Conservation (phyloP, 2,113 vertebrate genomes). For the Oncorhynchus nerka region DNA sequence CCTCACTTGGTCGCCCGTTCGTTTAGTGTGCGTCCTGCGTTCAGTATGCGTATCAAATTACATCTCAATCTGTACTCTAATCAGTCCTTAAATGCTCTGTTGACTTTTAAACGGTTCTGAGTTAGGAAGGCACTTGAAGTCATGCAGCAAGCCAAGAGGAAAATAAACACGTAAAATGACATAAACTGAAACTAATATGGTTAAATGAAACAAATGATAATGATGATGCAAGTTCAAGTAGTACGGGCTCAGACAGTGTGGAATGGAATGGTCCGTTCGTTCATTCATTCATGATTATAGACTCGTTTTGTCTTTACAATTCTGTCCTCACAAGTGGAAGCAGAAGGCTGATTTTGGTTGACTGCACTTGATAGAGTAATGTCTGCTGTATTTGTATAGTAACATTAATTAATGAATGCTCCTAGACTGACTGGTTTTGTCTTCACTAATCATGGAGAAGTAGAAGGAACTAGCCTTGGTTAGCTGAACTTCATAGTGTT, state of each 20-base stretch:
- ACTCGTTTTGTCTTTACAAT: not conserved
- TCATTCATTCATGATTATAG: slow-evolving; percentile 10
- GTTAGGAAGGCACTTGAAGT: slow-evolving; percentile 28
- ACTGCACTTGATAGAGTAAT: too few relatives aligned
- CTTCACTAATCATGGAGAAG: too few relatives aligned
- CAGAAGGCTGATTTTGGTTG: too few relatives aligned
- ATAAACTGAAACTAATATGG: slow-evolving; percentile 47
- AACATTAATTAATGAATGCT: too few relatives aligned
- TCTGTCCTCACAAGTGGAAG: not conserved
- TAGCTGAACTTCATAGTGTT: too few relatives aligned
- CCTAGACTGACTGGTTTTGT: too few relatives aligned
- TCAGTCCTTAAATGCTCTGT: slow-evolving; percentile 65
- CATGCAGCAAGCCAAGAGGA: slow-evolving; percentile 35
- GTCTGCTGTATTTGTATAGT: too few relatives aligned
- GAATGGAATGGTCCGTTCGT: not conserved
- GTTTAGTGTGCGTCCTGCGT: slow-evolving; percentile 46
- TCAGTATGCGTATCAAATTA: slow-evolving; percentile 67
- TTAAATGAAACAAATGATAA: slow-evolving; percentile 42
- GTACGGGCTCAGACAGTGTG: slow-evolving; percentile 9
- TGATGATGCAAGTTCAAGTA: slow-evolving; percentile 13
- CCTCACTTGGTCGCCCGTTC: slow-evolving; percentile 44
- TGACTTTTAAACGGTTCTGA: slow-evolving; percentile 61
- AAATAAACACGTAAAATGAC: slow-evolving; percentile 51
- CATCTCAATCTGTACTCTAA: slow-evolving; percentile 64
- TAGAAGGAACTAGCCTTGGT: too few relatives aligned